Evolutionary conservation across 2,797 vertebrate species (phyloP).

Genomic region (Chaenodraco wilsoni): DNA sequence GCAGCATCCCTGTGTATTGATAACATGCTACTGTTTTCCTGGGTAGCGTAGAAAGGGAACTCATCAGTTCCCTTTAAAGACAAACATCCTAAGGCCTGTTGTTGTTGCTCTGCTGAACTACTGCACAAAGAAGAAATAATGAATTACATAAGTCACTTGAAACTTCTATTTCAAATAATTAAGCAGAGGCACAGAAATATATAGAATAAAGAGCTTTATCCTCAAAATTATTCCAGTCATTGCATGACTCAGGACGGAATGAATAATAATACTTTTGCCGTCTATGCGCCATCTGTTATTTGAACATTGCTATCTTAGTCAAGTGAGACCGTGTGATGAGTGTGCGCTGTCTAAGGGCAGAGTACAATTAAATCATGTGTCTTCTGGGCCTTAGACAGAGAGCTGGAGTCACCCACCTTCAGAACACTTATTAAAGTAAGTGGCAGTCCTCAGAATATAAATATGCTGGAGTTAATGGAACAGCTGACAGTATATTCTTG

Average conservation of each 20-base stretch:
- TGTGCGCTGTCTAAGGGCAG: constrained; percentile 58
- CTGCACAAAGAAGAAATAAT: constrained; percentile 11
- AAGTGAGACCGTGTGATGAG: constrained; percentile 38
- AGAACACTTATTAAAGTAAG: constrained; percentile 85
- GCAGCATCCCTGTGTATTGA: constrained; percentile 31
- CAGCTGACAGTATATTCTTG: constrained; percentile 84
- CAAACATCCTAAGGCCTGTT: constrained; percentile 26
- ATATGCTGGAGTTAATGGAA: constrained; percentile 86
- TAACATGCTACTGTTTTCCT: constrained; percentile 38
- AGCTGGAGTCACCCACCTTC: constrained; percentile 68
- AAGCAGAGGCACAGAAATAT: constrained; percentile 4
- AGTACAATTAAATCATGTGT: constrained; percentile 66
- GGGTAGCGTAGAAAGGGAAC: constrained; percentile 22
- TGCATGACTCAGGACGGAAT: constrained; percentile 27
- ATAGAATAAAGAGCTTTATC: constrained; percentile 5
- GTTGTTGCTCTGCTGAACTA: constrained; percentile 11
- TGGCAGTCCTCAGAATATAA: constrained; percentile 84
- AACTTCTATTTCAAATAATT: neutral
- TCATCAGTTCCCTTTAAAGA: constrained; percentile 19
- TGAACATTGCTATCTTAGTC: constrained; percentile 42
- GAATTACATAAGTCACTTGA: neutral
- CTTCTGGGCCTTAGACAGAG: constrained; percentile 44
- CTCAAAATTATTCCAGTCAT: constrained; percentile 16
- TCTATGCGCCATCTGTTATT: constrained; percentile 54
- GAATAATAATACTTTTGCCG: constrained; percentile 34